Evolutionary conservation across 2,797 vertebrate genomes (phyloP).

Genomic region (Pseudotriccus pelzelni): DNA sequence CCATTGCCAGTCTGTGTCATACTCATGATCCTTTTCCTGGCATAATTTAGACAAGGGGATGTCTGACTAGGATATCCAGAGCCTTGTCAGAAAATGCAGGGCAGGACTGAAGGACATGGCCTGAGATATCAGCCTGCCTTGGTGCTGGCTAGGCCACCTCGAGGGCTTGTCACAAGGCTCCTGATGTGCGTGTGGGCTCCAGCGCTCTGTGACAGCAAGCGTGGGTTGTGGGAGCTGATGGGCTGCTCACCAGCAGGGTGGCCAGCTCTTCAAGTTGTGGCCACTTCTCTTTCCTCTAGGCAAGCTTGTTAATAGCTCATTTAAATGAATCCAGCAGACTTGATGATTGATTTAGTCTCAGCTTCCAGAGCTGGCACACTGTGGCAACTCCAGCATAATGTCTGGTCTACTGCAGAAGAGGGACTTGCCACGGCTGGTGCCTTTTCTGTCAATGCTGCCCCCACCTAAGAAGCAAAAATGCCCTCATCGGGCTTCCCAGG

Average conservation of each 20-base stretch:
- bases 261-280: not conserved
- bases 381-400: not conserved
- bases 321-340: not conserved
- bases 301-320: not conserved
- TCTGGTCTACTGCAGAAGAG: not conserved
- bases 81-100: not conserved
- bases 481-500: not conserved
- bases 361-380: not conserved
- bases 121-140: not conserved
- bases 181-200: not conserved
- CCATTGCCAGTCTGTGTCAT: not conserved
- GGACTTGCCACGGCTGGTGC: fast-evolving
- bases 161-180: not conserved
- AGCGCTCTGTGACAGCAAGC: fast-evolving
- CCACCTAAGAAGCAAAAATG: not conserved
- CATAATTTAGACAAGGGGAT: not conserved
- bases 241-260: not conserved
- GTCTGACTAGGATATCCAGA: not conserved
- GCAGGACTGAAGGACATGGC: not conserved
- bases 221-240: not conserved
- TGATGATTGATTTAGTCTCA: not conserved
- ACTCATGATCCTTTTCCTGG: not conserved
- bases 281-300: not conserved
- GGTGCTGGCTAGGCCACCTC: not conserved
- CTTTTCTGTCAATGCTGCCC: not conserved